Evolutionary conservation across 53 echinoderm and acorn worm species (phyloP), one percentile per base, ranked within the genome.

Genomic region (Mesocentrotus franciscanus): DNA sequence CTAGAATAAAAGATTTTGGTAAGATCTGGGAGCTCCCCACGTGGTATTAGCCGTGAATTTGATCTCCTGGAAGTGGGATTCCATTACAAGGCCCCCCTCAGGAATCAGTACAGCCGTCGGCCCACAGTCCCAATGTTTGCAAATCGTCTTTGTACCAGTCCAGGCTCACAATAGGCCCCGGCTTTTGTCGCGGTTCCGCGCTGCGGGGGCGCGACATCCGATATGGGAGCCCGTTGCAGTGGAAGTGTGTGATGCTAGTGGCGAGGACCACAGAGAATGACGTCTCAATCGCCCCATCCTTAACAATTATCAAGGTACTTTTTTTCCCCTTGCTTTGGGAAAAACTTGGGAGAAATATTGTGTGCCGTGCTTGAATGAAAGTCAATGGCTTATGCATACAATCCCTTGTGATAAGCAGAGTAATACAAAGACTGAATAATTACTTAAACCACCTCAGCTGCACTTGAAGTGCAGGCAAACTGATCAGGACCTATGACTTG

Each of bases 61-160:
- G 87, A 94, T 94, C 59, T 85, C 68, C 26, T 85, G 95, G 87
- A 84, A 85, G 87, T 64, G 85, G 70, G 95, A 94, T 94, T 94
- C 95, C 95, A 94, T 94, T 94, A 94, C 95, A 94, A 94, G 87
- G 16, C 33, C 85, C 70, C 95, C 95, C 95, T 66, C 60, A 64
- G 85, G 94, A 94, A 94, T 84, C 94, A 84, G 94, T 94, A 39
- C 94, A 94, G 64, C 94, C 94, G 94, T 83, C 26, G 94, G 94
- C 83, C 56, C 71, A 85, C 85, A 94, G 94, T 62, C 87, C 95
- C 95, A 85, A 94, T 94, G 85, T 85, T 94, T 94, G 95, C 95
- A 85, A 94, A 94, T 94, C 95, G 95, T 94, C 95, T 94, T 94
- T 94, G 85, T 94, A 94, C 95, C 95, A 94, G 94, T 94, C 85